Conservation (phyloP, 1,140 invertebrate genomes). For the Caenorhabditis briggsae region DNA sequence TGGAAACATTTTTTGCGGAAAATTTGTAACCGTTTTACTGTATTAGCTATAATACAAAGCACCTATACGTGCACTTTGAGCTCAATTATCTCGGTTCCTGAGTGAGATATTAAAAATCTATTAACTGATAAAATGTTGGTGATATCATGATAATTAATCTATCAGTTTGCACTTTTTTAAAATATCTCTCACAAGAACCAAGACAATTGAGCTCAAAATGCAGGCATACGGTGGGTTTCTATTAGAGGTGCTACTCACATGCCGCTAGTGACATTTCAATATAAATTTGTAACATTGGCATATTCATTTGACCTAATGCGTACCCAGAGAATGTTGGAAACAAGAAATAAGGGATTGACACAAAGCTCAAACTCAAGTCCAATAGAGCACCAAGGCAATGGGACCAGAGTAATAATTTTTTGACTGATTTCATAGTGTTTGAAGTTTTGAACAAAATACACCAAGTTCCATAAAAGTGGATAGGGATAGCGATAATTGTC, state of each 20-base stretch:
- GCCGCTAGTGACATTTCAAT: background rate
- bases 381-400: background rate
- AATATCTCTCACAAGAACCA: too few species aligned
- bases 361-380: background rate
- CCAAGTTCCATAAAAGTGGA: background rate
- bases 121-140: too few species aligned
- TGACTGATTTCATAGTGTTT: background rate
- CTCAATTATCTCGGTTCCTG: too few species aligned
- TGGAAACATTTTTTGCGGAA: too few species aligned
- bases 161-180: too few species aligned
- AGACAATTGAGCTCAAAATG: too few species aligned
- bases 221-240: too few species aligned
- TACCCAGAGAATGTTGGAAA: background rate
- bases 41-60: too few species aligned
- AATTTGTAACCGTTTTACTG: too few species aligned
- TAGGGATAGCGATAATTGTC: background rate
- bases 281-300: background rate
- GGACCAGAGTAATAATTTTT: background rate
- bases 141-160: too few species aligned
- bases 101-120: too few species aligned
- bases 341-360: background rate
- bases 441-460: constrained; percentile 5
- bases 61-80: too few species aligned
- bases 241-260: background rate
- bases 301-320: background rate